Base-by-base conservation (phyloP, 2,888 invertebrate genomes). In the Drosophila anomalata region DNA sequence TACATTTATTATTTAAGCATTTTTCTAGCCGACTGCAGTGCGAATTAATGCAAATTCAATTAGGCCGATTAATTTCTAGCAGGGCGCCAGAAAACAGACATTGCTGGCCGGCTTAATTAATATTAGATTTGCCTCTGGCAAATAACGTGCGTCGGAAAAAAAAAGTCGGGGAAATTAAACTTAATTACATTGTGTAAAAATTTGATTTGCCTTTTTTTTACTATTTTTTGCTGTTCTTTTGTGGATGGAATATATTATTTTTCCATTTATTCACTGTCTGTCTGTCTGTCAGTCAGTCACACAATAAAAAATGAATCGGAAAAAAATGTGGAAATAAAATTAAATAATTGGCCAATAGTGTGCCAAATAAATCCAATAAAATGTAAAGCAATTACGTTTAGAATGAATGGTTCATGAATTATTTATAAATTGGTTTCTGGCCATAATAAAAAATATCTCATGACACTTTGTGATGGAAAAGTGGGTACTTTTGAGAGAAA, bases 41-140 rank as follows among this genome's bases (percentile, higher is more conserved):
- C 6, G 42, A 58, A 54, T 76, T 56, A 57, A 63, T 79, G 66
- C 52, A 66, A 66, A 77, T 79, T 70, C 59, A 70, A 70, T 79
- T 79, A 70, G 59, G 55, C 58, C 48, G 47, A 79, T 79, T 74
- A 54, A 70, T 62, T 75, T 59, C 56, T 26, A 56, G 56, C n/a
- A 12, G 24, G 42, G 31, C 42, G 42, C 6, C 12, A 47, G 17
- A 17, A 17, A 17, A 17, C 17, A 17, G 48, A 36, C 29, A 53
- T 36, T 22, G 48, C 55, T 41, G 48, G 36, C 46, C 36, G 50
- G 56, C 50, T 65, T 60, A 57, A 77, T 77, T 69, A 78, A 59
- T 77, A 54, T 70, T 58, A 53, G 53, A 54, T 41, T 42, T 44
- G 31, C 20, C 29, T 46, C 52, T 20, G n/a, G 3, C 44, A 12